phyloP scores from a whole-genome alignment of 2,797 vertebrate genomes.

The Myotis findleyi region DNA sequence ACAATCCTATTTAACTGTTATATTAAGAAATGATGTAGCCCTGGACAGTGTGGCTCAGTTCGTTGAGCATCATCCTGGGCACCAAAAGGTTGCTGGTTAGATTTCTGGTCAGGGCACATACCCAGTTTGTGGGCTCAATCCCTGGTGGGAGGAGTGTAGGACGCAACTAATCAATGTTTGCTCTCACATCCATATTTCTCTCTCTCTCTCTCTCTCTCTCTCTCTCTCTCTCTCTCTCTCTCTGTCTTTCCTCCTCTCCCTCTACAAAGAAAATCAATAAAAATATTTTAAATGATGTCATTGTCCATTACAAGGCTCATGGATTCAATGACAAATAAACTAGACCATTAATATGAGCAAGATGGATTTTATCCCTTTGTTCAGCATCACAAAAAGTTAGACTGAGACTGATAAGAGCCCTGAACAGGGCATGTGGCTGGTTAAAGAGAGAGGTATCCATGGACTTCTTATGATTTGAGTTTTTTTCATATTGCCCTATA shows the following conservation, averaged over 20 bases:
- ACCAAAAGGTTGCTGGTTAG: neutral
- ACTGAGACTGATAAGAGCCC: neutral
- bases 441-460: neutral
- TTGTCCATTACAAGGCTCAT: neutral
- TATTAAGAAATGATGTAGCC: neutral
- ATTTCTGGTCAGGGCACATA: neutral
- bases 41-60: neutral
- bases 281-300: neutral
- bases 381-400: neutral
- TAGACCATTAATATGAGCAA: neutral
- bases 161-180: neutral
- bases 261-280: neutral
- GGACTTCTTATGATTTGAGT: neutral
- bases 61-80: neutral
- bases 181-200: neutral
- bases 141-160: neutral
- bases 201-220: neutral
- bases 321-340: neutral
- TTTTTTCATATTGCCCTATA: neutral
- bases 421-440: fast-evolving
- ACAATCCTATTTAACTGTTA: neutral
- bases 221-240: neutral
- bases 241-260: neutral
- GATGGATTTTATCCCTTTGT: neutral
- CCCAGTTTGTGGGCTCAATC: neutral